Evolutionary conservation across 2,888 invertebrate species (phyloP).

Genomic region (Drosophila basisetae): DNA sequence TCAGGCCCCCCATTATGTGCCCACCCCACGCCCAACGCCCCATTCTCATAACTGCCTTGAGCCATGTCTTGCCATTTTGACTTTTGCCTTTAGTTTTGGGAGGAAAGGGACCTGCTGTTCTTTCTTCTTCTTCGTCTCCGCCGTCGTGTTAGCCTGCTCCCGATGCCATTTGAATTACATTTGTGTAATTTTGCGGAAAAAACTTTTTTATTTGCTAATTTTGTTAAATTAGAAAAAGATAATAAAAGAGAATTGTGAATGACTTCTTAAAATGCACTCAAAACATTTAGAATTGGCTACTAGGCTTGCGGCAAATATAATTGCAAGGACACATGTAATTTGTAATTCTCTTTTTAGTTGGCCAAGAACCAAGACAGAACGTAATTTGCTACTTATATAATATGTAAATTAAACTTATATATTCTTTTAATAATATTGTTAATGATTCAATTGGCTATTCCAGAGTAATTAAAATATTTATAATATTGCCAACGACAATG

Average conservation of each 20-base stretch:
- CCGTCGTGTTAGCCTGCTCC: slow-evolving; percentile 18
- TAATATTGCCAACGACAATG: background rate
- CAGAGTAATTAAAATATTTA: background rate
- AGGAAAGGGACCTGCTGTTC: slow-evolving; percentile 3
- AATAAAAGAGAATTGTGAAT: slow-evolving; percentile 76
- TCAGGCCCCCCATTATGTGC: slow-evolving; percentile 26
- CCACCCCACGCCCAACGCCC: too few species aligned
- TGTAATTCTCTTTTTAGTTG: slow-evolving; percentile 61
- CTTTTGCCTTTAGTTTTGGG: slow-evolving; percentile 24
- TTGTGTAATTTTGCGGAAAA: slow-evolving; percentile 81
- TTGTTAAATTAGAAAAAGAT: slow-evolving; percentile 71
- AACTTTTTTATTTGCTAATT: slow-evolving; percentile 80
- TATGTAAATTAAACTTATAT: background rate
- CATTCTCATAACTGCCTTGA: slow-evolving; percentile 41
- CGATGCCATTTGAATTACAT: slow-evolving; percentile 75
- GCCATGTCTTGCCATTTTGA: slow-evolving; percentile 38
- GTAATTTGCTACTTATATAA: background rate
- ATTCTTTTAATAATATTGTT: background rate
- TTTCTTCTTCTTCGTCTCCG: background rate
- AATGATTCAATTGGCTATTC: background rate
- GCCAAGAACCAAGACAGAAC: slow-evolving; percentile 4
- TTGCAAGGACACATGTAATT: slow-evolving; percentile 74
- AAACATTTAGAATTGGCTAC: slow-evolving; percentile 37
- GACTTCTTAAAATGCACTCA: slow-evolving; percentile 56
- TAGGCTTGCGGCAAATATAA: slow-evolving; percentile 56